phyloP scores from a whole-genome alignment of 2,888 invertebrate species.

The Mimachlamys varia region DNA sequence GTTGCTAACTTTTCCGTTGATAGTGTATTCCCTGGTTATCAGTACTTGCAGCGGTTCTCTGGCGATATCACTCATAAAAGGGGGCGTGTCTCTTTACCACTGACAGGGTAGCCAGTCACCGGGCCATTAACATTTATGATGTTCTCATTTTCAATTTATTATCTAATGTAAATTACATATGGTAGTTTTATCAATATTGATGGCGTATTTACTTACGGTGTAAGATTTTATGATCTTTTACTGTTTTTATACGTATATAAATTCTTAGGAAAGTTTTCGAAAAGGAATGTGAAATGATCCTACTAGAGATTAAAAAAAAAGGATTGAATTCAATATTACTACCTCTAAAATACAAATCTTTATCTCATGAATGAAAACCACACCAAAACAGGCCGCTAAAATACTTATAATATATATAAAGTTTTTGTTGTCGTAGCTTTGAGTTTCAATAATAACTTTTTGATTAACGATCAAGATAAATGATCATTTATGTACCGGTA shows the following conservation, averaged over 20 bases:
- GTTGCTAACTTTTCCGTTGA: not conserved
- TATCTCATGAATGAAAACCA: too few relatives aligned
- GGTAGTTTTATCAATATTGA: not conserved
- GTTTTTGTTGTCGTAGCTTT: too few relatives aligned
- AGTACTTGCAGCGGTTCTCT: not conserved
- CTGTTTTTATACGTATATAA: not conserved
- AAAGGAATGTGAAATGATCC: too few relatives aligned
- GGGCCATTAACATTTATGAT: not conserved
- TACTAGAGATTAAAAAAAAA: too few relatives aligned
- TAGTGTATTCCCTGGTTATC: not conserved
- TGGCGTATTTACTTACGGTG: not conserved
- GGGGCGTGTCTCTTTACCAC: slow-evolving; percentile 10
- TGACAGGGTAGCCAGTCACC: slow-evolving; percentile 3
- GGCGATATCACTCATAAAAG: not conserved
- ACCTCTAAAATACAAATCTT: too few relatives aligned
- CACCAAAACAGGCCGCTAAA: too few relatives aligned
- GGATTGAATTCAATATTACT: too few relatives aligned
- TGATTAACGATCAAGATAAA: too few relatives aligned
- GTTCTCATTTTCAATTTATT: slow-evolving; percentile 25
- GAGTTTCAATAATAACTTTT: too few relatives aligned
- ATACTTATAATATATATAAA: too few relatives aligned
- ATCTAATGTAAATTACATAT: slow-evolving; percentile 17
- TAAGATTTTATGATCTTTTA: not conserved
- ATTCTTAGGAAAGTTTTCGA: not conserved
- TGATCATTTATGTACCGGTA: too few relatives aligned